Base-by-base conservation (phyloP, 2,113 vertebrate species). In the Benitochromis conjunctus region DNA sequence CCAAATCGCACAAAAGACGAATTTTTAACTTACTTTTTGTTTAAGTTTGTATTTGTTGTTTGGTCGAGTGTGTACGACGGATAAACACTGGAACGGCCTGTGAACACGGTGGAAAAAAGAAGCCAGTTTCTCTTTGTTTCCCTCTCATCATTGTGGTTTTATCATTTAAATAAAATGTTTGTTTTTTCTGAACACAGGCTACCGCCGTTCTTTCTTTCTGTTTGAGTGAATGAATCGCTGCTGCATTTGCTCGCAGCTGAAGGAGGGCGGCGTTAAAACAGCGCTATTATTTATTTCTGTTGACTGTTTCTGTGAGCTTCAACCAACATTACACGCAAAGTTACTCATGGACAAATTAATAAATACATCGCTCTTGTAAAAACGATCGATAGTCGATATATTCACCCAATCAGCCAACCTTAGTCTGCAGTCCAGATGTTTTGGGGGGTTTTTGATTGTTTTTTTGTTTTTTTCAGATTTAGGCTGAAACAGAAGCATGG, bases 61-160 rank as follows among this genome's bases (percentile, higher is more conserved):
- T 34, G 57, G 9, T 19, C 2, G 5, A 34, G 29, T 62, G 34
- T 36, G 29, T 62, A 16, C 4, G 16, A 62, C 29, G 34, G 58
- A 34, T 34, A 2, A 62, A 60, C 21, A 24, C 1, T 26, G 26
- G 26, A 26, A 26, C 26, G 26, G 3, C 26, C 26, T 26, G 26
- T 26, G 3, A 26, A 60, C 21, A 24, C 1, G 12, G 54, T 56
- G 54, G 54, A 7, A 13, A 26, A 56, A 13, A 5, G 1, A 18
- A 58, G 26, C 26, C 4, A 10, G 57, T n/a, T 1, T 53, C 48
- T 7, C 46, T 48, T 14, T 3, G 7, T 58, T 9, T 29, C 14
- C 16, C 16, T 60, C 0, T 0, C 58, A 62, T 29, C 16, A 19
- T 1, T 1, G 29, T 0, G 9, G 3, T 29, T 19, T 26, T 62